Conservation (phyloP, 2,113 vertebrate genomes). For the Gulo gulo region DNA sequence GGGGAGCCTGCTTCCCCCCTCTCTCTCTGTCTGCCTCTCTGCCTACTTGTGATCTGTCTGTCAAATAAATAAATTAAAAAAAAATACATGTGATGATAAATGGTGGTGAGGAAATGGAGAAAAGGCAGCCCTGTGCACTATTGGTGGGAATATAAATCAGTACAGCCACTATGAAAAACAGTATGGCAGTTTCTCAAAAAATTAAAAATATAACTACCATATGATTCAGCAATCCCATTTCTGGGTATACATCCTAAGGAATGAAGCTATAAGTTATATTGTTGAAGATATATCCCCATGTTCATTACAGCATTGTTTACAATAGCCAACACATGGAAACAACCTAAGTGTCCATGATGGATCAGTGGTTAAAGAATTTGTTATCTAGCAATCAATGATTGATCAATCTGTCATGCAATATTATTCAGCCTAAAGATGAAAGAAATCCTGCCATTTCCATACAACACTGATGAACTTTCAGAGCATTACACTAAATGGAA, state of each 20-base stretch:
- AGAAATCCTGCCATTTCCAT: neutral
- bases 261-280: neutral
- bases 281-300: neutral
- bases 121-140: neutral
- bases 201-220: neutral
- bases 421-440: neutral
- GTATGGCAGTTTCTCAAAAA: neutral
- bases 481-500: neutral
- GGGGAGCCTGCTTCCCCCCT: too few species aligned
- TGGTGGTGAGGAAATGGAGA: neutral
- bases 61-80: neutral
- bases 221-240: neutral
- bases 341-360: neutral
- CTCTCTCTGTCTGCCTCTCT: too few species aligned
- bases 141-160: neutral
- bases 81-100: neutral
- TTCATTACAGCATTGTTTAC: neutral
- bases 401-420: neutral
- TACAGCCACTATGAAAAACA: neutral
- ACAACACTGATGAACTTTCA: neutral
- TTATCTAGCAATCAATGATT: neutral
- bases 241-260: neutral
- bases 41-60: too few species aligned
- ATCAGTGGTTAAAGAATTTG: neutral
- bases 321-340: neutral